A percentile compares a stretch with the other conserved stretches of the same genome.
Evolutionary conservation across 2,797 vertebrate genomes (phyloP).

Genomic region (Eulemur mongoz): DNA sequence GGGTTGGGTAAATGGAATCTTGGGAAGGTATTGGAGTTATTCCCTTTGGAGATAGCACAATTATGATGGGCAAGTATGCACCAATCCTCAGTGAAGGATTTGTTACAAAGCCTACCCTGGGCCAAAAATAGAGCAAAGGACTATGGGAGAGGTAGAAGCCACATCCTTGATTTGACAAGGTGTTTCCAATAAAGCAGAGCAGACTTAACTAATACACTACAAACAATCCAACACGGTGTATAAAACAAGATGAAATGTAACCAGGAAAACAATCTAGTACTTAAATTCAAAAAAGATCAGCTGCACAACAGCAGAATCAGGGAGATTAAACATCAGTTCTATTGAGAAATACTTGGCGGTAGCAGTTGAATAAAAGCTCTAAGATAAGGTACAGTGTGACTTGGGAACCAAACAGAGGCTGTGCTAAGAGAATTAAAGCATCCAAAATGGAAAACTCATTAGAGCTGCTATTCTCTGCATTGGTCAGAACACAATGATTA

Average conservation of each 20-base stretch:
- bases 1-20: neutral
- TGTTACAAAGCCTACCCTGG: neutral
- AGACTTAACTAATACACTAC: neutral
- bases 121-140: neutral
- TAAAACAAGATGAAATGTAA: slow-evolving; percentile 24
- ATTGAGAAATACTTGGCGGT: neutral
- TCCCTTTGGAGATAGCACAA: neutral
- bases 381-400: neutral
- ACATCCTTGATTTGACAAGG: slow-evolving; percentile 16
- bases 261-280: neutral
- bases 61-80: neutral
- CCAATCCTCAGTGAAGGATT: neutral
- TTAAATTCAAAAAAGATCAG: neutral
- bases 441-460: slow-evolving; percentile 20
- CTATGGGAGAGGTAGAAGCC: neutral
- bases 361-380: neutral
- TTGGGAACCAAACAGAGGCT: neutral
- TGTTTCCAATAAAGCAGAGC: slow-evolving; percentile 18
- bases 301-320: neutral
- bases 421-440: neutral
- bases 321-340: neutral
- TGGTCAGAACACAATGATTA: neutral
- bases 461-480: neutral
- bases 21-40: neutral
- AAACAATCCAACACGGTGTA: neutral